Conservation (phyloP, 2,888 invertebrate genomes). For the Eucriotettix oculatus region DNA sequence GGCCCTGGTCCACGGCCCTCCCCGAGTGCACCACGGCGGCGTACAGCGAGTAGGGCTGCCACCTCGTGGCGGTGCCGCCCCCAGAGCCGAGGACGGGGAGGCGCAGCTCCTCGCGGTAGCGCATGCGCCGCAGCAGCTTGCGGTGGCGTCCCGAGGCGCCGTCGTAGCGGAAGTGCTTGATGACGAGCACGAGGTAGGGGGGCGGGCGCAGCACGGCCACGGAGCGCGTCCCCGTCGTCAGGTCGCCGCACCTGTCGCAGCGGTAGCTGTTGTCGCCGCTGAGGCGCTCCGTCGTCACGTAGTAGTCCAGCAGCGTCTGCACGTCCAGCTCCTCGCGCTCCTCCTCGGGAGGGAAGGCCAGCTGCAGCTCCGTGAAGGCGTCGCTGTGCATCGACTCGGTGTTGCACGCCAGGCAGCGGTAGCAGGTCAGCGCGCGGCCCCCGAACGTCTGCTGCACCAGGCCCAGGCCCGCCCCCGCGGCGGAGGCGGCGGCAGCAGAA, state of each 20-base stretch:
- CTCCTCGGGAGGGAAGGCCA: not conserved
- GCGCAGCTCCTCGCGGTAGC: slow-evolving; percentile 37
- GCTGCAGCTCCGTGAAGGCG: slow-evolving; percentile 63
- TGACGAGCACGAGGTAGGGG: slow-evolving; percentile 57
- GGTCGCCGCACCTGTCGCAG: slow-evolving; percentile 55
- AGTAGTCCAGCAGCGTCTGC: slow-evolving; percentile 62
- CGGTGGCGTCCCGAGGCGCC: slow-evolving; percentile 53
- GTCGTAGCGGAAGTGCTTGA: slow-evolving; percentile 66
- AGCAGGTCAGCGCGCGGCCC: slow-evolving; percentile 56
- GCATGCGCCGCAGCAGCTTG: slow-evolving; percentile 51
- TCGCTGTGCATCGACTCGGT: slow-evolving; percentile 57
- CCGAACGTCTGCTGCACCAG: slow-evolving; percentile 49
- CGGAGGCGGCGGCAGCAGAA: not conserved
- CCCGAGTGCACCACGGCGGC: slow-evolving; percentile 77
- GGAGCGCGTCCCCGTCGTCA: slow-evolving; percentile 60
- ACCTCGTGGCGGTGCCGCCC: not conserved
- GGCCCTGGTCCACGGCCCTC: slow-evolving; percentile 66
- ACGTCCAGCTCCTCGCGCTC: slow-evolving; percentile 25
- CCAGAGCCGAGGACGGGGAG: slow-evolving; percentile 21
- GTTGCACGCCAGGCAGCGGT: slow-evolving; percentile 55
- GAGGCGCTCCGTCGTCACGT: slow-evolving; percentile 58
- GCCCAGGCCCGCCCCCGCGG: not conserved
- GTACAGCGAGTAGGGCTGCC: slow-evolving; percentile 44
- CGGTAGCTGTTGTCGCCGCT: slow-evolving; percentile 69
- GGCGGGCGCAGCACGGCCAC: slow-evolving; percentile 56